Percentiles rank a stretch among this genome's conserved stretches.
Conservation (phyloP, 2,888 invertebrate genomes). For the Autographa pulchrina region DNA sequence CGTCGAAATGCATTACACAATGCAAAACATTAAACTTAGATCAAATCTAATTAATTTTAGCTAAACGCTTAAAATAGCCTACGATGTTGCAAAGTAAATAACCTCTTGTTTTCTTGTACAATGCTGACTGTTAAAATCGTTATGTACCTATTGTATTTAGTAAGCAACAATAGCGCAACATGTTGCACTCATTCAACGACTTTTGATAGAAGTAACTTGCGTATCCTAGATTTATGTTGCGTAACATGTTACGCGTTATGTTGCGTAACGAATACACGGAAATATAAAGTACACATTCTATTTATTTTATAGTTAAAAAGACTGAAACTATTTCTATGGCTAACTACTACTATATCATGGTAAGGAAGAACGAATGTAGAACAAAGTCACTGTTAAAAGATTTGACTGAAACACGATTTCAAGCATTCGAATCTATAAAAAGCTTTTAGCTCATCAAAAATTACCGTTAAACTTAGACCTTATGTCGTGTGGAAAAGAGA, state of each 20-base stretch:
- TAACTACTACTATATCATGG: neutral
- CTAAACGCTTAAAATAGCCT: conserved; percentile 6
- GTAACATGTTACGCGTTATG: neutral
- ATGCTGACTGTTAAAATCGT: neutral
- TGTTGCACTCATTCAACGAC: neutral
- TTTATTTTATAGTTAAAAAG: neutral
- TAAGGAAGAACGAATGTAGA: neutral
- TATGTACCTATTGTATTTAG: neutral
- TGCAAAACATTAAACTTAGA: conserved; percentile 46
- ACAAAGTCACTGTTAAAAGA: conserved; percentile 5
- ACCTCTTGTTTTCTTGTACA: neutral
- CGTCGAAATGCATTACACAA: conserved; percentile 49
- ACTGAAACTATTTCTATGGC: neutral
- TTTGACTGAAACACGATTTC: conserved; percentile 31
- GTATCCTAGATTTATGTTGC: neutral
- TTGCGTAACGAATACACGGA: neutral
- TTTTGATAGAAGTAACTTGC: neutral
- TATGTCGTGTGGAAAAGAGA: neutral
- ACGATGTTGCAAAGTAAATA: neutral
- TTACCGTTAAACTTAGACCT: neutral
- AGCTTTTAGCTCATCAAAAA: conserved; percentile 31
- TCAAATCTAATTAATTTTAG: conserved; percentile 46
- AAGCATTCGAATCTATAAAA: conserved; percentile 1
- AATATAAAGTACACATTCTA: neutral
- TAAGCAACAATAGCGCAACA: neutral